Percentiles rank a stretch among this genome's conserved stretches.
phyloP scores from a whole-genome alignment of 2,797 vertebrate genomes.

The Sparidentex hasta region DNA sequence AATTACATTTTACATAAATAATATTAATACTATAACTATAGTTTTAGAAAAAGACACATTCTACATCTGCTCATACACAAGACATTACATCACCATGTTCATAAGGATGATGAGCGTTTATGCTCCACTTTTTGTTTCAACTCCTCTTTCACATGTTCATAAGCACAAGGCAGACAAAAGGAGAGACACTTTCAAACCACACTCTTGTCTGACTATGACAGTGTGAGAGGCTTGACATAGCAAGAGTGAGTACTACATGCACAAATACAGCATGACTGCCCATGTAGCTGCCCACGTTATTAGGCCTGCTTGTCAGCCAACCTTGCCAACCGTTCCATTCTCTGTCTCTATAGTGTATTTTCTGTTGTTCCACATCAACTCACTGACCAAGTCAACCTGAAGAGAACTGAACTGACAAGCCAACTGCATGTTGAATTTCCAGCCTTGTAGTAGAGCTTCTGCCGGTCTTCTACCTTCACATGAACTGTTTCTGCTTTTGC shows the following conservation, averaged over 20 bases:
- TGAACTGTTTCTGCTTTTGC: conserved; percentile 34
- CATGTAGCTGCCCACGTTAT: conserved; percentile 42
- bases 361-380: conserved; percentile 32
- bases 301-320: conserved; percentile 28
- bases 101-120: conserved; percentile 40
- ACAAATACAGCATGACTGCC: conserved; percentile 60
- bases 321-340: conserved; percentile 18
- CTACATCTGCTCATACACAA: conserved; percentile 29
- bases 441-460: conserved; percentile 16
- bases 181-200: conserved; percentile 52
- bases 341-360: conserved; percentile 14
- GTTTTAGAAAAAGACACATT: conserved; percentile 11
- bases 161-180: conserved; percentile 58
- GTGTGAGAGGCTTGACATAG: conserved; percentile 56
- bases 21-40: conserved; percentile 20
- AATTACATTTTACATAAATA: neutral
- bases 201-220: conserved; percentile 39
- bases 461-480: conserved; percentile 40
- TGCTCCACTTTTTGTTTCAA: conserved; percentile 36
- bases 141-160: conserved; percentile 57
- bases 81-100: conserved; percentile 48
- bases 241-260: conserved; percentile 49
- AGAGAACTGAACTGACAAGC: conserved; percentile 17
- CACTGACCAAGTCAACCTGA: conserved; percentile 32
- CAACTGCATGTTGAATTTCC: neutral